phyloP scores from a whole-genome alignment of 1,140 invertebrate genomes.

The Lycorma delicatula region DNA sequence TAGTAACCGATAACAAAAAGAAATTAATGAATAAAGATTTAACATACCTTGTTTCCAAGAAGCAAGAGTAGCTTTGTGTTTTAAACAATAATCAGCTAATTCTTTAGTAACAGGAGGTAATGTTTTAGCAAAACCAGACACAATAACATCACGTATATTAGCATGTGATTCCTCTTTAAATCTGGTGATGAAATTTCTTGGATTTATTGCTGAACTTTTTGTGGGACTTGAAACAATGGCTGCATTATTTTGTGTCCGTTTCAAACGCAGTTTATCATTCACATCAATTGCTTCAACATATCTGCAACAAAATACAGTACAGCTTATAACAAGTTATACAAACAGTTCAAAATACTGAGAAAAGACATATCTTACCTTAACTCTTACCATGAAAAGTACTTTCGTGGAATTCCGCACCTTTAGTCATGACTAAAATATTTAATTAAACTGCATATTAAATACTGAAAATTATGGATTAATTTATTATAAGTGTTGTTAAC shows the following conservation, averaged over 20 bases:
- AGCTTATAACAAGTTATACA: not conserved
- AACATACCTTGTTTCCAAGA: constrained; percentile 5
- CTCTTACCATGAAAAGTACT: no score
- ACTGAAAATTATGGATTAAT: no score
- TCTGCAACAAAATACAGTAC: constrained; percentile 2
- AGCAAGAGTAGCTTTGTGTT: constrained; percentile 5
- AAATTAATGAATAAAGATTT: no score
- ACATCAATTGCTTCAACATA: constrained; percentile 16
- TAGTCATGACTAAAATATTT: no score
- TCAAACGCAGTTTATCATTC: constrained; percentile 5
- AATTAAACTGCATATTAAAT: no score
- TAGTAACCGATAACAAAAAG: no score
- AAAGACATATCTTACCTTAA: no score
- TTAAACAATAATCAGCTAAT: constrained; percentile 10
- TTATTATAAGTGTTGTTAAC: no score
- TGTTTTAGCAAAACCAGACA: constrained; percentile 5
- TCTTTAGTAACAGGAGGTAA: constrained; percentile 12
- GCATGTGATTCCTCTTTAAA: not conserved
- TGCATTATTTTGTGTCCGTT: not conserved
- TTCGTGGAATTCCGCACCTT: no score
- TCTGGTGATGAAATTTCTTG: no score
- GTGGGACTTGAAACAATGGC: not conserved
- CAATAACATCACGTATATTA: constrained; percentile 8
- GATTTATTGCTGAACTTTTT: not conserved
- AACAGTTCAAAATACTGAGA: not conserved